These are phyloP conservation scores for Acomys russatus DNA, from an alignment of 2,797 vertebrate genomes.

Conservation along the genomic window DNA sequence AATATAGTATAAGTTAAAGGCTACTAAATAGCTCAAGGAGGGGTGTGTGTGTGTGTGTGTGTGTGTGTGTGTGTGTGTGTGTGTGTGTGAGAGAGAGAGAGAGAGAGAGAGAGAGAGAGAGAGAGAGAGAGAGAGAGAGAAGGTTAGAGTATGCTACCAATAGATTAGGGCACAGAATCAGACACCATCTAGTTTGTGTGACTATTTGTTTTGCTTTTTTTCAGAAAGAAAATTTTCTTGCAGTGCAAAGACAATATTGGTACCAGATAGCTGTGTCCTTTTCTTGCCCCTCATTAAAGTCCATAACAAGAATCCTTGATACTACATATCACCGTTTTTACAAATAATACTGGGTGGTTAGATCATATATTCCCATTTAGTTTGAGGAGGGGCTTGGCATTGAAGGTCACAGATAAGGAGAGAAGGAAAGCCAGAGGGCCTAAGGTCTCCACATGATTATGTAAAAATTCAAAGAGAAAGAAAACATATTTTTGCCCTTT, in stretches of 20 bases:
- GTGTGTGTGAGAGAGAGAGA: too few relatives aligned
- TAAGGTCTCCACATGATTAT: not conserved
- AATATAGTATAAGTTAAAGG: not conserved
- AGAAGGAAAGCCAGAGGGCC: too few relatives aligned
- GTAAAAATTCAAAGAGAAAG: not conserved
- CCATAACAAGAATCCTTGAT: not conserved
- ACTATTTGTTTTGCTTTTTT: conserved; percentile 18
- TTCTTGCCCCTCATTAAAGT: not conserved
- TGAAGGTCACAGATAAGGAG: too few relatives aligned
- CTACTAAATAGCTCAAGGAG: not conserved
- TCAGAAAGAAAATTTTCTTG: conserved; percentile 4
- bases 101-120: too few relatives aligned
- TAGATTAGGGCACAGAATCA: not conserved
- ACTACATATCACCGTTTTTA: not conserved
- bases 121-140: too few relatives aligned
- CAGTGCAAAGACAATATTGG: not conserved
- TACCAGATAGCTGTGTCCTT: conserved; percentile 6
- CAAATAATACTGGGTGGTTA: not conserved
- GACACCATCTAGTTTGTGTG: not conserved
- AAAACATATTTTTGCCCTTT: not conserved
- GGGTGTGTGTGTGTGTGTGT: not conserved
- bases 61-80: not conserved
- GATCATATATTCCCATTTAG: too few relatives aligned
- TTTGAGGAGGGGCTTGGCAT: too few relatives aligned
- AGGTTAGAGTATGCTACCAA: not conserved